Base-by-base conservation (phyloP, 2,888 invertebrate species). In the Netelia melanura region DNA sequence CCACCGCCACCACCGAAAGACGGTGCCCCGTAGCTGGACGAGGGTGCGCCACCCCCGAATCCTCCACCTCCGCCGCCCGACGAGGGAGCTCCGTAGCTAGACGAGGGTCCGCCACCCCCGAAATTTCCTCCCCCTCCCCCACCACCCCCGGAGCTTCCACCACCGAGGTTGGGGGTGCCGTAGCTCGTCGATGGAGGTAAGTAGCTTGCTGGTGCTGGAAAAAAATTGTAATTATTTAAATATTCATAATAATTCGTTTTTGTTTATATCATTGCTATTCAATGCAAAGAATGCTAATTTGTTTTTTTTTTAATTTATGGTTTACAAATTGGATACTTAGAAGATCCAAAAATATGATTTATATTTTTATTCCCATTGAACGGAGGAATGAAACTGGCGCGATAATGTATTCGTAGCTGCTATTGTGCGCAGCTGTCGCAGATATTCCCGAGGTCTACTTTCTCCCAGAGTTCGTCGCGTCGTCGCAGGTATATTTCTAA, bases 101-200 rank as follows among this genome's bases (percentile, higher is more conserved):
- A 88, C 0, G 90, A 90, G 14, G 89, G 88, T 2, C 89, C 87
- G 17, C 87, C 87, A 58, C 87, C 86, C 25, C 88, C 81, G 74
- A 86, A 84, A 61, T 83, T 84, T n/a, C 65, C 90, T 62, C 92
- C 92, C 2, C 94, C 91, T 14, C 94, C 93, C 44, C 92, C 92
- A 65, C 94, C 94, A 10, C 95, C 94, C 10, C 94, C 94, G 0
- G 94, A 94, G 10, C 93, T 93, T 8, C 90, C 88, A 17, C 91
- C 90, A 71, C 91, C 90, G 75, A 87, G 87, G 80, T 92, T 92
- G 58, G 94, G 93, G 25, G 93, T 94, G 9, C 94, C 94, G 87
- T 94, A 94, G 80, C 93, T 94, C 44, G 94, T 94, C 0, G 95
- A 95, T 23, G 96, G 96, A 58, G 96, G 96, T 78, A 95, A 94